A percentile compares a stretch with the other conserved stretches of the same genome.
Conservation (phyloP, 2,888 invertebrate species). For the Pollenia griseotomentosa region DNA sequence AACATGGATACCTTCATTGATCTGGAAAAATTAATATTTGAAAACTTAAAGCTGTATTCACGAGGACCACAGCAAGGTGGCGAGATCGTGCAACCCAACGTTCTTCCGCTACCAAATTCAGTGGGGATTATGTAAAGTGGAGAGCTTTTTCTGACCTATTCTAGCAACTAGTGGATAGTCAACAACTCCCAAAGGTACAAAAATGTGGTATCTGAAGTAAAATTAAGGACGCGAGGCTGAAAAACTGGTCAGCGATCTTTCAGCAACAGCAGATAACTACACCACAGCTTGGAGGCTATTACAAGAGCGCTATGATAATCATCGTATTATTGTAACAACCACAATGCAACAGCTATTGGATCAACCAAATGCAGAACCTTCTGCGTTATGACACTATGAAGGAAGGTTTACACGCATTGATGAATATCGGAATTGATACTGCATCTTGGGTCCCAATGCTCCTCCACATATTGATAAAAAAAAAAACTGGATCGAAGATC, state of each 20-base stretch:
- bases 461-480: too few species aligned
- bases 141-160: too few species aligned
- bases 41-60: too few species aligned
- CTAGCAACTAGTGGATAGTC: not conserved
- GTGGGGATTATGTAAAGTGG: too few species aligned
- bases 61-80: too few species aligned
- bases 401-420: not conserved
- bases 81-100: too few species aligned
- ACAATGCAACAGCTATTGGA: not conserved
- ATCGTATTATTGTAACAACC: too few species aligned
- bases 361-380: not conserved
- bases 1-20: too few species aligned
- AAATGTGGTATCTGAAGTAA: slow-evolving; percentile 34
- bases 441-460: not conserved
- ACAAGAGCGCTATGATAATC: too few species aligned
- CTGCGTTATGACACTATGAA: not conserved
- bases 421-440: not conserved
- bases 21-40: too few species aligned
- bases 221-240: slow-evolving; percentile 31
- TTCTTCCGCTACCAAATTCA: accelerated
- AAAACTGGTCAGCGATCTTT: slow-evolving; percentile 35
- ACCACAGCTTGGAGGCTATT: slow-evolving; percentile 17
- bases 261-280: slow-evolving; percentile 27
- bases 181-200: not conserved
- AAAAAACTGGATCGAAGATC: too few species aligned